Evolutionary conservation across 2,888 invertebrate species (phyloP).

Genomic region (Clitarchus hookeri): DNA sequence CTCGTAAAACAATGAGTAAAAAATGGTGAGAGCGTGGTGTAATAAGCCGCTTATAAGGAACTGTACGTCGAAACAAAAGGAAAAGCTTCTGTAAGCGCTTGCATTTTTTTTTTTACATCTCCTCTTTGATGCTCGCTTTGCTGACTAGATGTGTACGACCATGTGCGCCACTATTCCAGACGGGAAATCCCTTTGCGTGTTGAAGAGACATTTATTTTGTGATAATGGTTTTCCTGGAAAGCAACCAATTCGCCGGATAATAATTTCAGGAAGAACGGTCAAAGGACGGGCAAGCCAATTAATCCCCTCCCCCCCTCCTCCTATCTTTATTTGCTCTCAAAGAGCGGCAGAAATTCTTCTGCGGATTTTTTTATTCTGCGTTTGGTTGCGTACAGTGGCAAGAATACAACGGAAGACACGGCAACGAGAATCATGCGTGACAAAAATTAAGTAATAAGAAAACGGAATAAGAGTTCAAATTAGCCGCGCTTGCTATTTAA

Average conservation of each 20-base stretch:
- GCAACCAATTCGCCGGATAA: not conserved
- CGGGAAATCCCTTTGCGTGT: not conserved
- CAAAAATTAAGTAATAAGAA: too few relatives aligned
- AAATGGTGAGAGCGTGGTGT: not conserved
- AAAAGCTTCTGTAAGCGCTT: not conserved
- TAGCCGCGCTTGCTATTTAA: too few relatives aligned
- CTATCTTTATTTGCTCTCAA: not conserved
- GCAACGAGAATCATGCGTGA: too few relatives aligned
- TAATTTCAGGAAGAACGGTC: not conserved
- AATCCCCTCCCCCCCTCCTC: too few relatives aligned
- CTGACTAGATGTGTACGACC: not conserved
- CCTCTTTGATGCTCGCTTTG: not conserved
- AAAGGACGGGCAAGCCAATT: too few relatives aligned
- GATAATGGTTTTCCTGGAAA: conserved; percentile 2
- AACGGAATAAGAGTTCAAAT: too few relatives aligned
- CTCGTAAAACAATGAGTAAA: not conserved
- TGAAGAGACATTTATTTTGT: not conserved
- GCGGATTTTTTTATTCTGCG: not conserved
- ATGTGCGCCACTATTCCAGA: not conserved
- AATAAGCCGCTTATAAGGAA: not conserved
- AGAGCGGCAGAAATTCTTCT: not conserved
- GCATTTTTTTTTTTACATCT: not conserved
- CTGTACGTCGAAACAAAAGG: not conserved
- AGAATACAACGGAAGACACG: too few relatives aligned
- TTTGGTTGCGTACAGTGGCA: too few relatives aligned